Percentiles rank a stretch among this genome's conserved stretches.
Conservation (phyloP, 1,140 invertebrate genomes). For the Pissodes strobi region DNA sequence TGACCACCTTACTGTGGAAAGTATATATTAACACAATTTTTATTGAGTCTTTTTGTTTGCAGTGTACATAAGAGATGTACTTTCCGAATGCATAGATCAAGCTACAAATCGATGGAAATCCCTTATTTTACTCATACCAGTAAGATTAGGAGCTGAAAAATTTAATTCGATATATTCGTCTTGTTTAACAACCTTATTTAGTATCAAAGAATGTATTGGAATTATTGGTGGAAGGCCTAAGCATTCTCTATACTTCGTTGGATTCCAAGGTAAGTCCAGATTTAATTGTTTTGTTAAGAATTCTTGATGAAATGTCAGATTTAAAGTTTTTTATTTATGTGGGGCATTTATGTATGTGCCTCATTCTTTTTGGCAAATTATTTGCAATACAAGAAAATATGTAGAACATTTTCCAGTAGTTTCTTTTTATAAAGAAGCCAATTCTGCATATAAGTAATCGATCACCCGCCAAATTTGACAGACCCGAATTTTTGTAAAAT, state of each 20-base stretch:
- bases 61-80: slow-evolving; percentile 73
- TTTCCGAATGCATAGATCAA: slow-evolving; percentile 62
- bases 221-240: slow-evolving; percentile 90
- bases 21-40: too few species aligned
- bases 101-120: slow-evolving; percentile 68
- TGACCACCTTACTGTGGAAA: too few species aligned
- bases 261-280: slow-evolving; percentile 70
- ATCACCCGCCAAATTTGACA: too few species aligned
- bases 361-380: too few species aligned
- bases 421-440: too few species aligned
- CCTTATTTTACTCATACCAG: slow-evolving; percentile 81
- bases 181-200: slow-evolving; percentile 79
- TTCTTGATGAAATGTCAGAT: not conserved
- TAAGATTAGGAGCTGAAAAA: slow-evolving; percentile 82
- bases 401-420: too few species aligned
- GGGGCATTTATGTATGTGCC: too few species aligned
- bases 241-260: slow-evolving; percentile 90
- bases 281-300: slow-evolving; percentile 15
- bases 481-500: too few species aligned
- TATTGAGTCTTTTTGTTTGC: too few species aligned
- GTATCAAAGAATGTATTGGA: slow-evolving; percentile 81
- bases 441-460: too few species aligned
- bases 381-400: too few species aligned
- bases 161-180: slow-evolving; percentile 83
- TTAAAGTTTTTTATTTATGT: too few species aligned